Evolutionary conservation across 2,797 vertebrate species (phyloP).

Genomic region (Catostomus latipinnis): DNA sequence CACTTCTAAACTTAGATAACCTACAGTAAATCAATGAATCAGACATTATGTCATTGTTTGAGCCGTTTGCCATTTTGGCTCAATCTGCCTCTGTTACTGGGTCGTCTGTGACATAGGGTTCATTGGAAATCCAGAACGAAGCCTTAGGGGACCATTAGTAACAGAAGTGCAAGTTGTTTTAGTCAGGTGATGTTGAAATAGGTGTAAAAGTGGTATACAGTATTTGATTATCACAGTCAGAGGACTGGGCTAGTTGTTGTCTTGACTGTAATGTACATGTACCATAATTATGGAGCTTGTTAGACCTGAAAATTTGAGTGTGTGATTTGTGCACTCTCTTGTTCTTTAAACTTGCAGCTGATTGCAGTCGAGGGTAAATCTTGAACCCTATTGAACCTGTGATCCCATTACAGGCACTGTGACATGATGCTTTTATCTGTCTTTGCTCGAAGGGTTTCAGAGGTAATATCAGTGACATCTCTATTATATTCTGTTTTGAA

Average conservation of each 20-base stretch:
- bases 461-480: slow-evolving; percentile 2
- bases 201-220: background rate
- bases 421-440: slow-evolving; percentile 5
- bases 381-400: slow-evolving; percentile 9
- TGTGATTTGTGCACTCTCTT: background rate
- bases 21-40: slow-evolving; percentile 14
- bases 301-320: background rate
- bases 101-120: background rate
- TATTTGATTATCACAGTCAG: background rate
- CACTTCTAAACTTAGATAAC: slow-evolving; percentile 5
- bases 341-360: background rate
- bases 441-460: background rate
- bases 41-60: background rate
- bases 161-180: background rate
- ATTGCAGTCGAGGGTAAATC: background rate
- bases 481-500: background rate
- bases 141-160: background rate
- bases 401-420: background rate
- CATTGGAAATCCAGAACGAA: background rate
- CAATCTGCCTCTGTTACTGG: background rate
- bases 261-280: background rate
- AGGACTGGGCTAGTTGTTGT: background rate
- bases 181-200: background rate
- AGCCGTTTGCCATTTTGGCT: background rate
- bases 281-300: background rate